A percentile compares a stretch with the other conserved stretches of the same genome.
Conservation (phyloP, 2,888 invertebrate species). For the Disparrhopalites patrizii region DNA sequence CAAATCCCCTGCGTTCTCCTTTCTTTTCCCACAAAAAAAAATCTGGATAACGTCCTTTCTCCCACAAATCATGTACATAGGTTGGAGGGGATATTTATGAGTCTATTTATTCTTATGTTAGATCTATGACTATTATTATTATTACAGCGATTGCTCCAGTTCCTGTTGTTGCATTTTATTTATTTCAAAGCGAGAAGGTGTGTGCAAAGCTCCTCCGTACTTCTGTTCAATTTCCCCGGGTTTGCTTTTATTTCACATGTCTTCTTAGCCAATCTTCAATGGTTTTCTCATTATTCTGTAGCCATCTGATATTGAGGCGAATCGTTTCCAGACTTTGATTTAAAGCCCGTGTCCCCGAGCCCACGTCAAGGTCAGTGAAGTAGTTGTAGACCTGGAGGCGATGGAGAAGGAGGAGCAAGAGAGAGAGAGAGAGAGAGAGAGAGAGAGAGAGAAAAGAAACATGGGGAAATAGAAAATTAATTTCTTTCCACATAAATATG, state of each 20-base stretch:
- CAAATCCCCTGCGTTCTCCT: too few species aligned
- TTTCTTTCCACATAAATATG: too few species aligned
- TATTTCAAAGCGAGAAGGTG: neutral
- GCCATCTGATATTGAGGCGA: slow-evolving; percentile 77
- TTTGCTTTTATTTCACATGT: slow-evolving; percentile 19
- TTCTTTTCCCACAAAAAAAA: too few species aligned
- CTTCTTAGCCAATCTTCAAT: slow-evolving; percentile 57
- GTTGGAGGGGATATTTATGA: too few species aligned
- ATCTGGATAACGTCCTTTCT: too few species aligned
- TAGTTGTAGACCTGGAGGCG: slow-evolving; percentile 61
- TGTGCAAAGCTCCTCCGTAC: neutral
- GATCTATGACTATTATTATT: neutral
- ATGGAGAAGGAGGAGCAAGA: too few species aligned
- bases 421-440: too few species aligned
- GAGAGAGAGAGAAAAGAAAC: too few species aligned
- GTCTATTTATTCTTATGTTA: too few species aligned
- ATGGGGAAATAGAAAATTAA: slow-evolving; percentile 11
- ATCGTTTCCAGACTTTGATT: slow-evolving; percentile 74
- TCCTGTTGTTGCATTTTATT: neutral
- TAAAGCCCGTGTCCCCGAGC: slow-evolving; percentile 60
- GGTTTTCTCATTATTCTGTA: slow-evolving; percentile 57
- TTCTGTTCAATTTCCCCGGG: neutral
- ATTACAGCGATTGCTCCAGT: too few species aligned
- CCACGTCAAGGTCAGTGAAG: slow-evolving; percentile 58
- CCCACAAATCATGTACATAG: too few species aligned